phyloP scores from a whole-genome alignment of 2,113 vertebrate species.

The Pleuronectes platessa region DNA sequence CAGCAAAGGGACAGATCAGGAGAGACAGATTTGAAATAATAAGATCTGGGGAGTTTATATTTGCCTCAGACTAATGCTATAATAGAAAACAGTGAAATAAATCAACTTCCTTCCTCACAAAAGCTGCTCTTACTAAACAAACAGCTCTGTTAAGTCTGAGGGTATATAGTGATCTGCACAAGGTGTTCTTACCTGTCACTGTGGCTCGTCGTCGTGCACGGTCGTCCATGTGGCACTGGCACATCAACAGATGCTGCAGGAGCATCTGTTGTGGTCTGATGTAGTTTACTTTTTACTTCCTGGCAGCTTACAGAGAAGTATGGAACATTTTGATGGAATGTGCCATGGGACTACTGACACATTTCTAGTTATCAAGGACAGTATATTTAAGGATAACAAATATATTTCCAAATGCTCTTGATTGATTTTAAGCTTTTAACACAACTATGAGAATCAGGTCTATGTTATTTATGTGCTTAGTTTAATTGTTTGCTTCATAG shows the following conservation, averaged over 20 bases:
- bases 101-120: slow-evolving; percentile 5
- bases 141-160: background rate
- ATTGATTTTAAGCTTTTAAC: too few species aligned
- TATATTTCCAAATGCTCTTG: background rate
- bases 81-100: slow-evolving; percentile 4
- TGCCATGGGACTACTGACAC: too few species aligned
- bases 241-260: slow-evolving; percentile 30
- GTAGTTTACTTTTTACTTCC: background rate
- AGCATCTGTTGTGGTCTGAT: slow-evolving; percentile 3
- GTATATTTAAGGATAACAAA: background rate
- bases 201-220: background rate
- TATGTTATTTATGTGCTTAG: background rate
- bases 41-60: background rate
- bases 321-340: background rate
- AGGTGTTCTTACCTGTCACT: slow-evolving; percentile 3
- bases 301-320: slow-evolving; percentile 14
- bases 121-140: slow-evolving; percentile 27
- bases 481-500: background rate
- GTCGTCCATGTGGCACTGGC: slow-evolving; percentile 8
- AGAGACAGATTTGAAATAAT: slow-evolving; percentile 17
- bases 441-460: background rate
- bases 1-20: background rate
- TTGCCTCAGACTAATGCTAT: slow-evolving; percentile 1
- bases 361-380: too few species aligned
- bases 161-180: slow-evolving; percentile 1